A percentile compares a stretch with the other conserved stretches of the same genome.
These are phyloP conservation scores for Notiomystis cincta DNA, from an alignment of 2,113 vertebrate genomes.

Conservation along the genomic window DNA sequence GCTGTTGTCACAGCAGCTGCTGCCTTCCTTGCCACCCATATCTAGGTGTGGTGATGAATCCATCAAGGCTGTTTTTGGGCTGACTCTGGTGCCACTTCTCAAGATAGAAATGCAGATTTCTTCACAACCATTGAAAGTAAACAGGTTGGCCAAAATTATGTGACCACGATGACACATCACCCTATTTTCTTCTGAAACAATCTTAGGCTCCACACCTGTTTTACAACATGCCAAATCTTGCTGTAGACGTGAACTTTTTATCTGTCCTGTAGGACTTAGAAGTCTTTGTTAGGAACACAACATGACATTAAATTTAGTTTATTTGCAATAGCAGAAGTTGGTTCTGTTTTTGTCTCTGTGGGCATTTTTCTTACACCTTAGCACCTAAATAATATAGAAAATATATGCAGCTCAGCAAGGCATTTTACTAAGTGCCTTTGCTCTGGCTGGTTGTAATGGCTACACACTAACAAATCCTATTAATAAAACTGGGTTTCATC, in stretches of 20 bases:
- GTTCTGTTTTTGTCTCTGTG: background rate
- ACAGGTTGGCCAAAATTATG: background rate
- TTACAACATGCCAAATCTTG: background rate
- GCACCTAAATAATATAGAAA: background rate
- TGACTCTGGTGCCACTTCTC: background rate
- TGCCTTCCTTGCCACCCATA: background rate
- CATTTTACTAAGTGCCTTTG: background rate
- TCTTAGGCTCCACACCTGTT: background rate
- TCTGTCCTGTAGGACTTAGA: background rate
- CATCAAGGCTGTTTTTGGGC: background rate
- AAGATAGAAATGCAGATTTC: too few relatives aligned
- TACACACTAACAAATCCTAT: background rate
- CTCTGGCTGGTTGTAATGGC: background rate
- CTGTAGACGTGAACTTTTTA: background rate
- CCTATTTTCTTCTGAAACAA: background rate
- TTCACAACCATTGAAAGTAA: background rate
- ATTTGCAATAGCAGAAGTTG: background rate
- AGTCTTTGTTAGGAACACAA: background rate
- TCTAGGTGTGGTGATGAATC: background rate
- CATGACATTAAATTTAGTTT: background rate
- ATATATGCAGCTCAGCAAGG: background rate
- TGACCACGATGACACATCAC: background rate
- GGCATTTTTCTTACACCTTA: background rate
- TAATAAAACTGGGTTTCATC: background rate
- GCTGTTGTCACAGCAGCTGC: background rate